phyloP scores from a whole-genome alignment of 2,888 invertebrate genomes.

The Crossocerus cetratus region DNA sequence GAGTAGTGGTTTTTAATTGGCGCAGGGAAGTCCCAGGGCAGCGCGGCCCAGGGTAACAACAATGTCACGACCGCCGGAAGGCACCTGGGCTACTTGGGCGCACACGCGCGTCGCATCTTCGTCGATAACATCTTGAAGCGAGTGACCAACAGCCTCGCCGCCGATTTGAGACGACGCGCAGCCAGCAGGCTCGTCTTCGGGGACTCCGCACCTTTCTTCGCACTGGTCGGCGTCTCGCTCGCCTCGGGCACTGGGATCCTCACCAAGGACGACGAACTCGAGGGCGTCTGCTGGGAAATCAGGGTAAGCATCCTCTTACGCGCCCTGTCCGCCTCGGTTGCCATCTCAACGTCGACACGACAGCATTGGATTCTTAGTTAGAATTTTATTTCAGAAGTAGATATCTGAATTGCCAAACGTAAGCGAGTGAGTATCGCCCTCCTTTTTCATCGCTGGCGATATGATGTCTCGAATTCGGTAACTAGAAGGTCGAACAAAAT shows the following conservation, averaged over 20 bases:
- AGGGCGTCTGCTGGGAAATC: conserved; percentile 88
- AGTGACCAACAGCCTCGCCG: conserved; percentile 83
- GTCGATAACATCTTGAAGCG: conserved; percentile 85
- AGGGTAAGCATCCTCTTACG: conserved; percentile 77
- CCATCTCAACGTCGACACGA: too few species aligned
- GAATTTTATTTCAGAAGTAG: too few species aligned
- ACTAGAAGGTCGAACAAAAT: too few species aligned
- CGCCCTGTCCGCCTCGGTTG: too few species aligned
- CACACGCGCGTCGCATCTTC: conserved; percentile 83
- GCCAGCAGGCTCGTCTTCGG: conserved; percentile 82
- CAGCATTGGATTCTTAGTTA: too few species aligned
- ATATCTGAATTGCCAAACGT: too few species aligned
- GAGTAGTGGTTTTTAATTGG: too few species aligned
- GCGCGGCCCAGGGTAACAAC: conserved; percentile 64
- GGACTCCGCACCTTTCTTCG: conserved; percentile 86
- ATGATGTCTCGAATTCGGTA: too few species aligned
- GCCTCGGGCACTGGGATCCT: conserved; percentile 86
- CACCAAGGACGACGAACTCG: conserved; percentile 87
- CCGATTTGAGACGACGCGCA: conserved; percentile 81
- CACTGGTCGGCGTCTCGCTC: conserved; percentile 85
- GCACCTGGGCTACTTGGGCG: conserved; percentile 76
- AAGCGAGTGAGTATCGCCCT: too few species aligned
- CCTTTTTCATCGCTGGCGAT: too few species aligned
- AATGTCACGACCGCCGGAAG: conserved; percentile 62
- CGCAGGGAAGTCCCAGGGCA: conserved; percentile 72